Percentiles rank a stretch among this genome's conserved stretches.
Evolutionary conservation across 2,113 vertebrate genomes (phyloP).

Genomic region (Semicossyphus pulcher): DNA sequence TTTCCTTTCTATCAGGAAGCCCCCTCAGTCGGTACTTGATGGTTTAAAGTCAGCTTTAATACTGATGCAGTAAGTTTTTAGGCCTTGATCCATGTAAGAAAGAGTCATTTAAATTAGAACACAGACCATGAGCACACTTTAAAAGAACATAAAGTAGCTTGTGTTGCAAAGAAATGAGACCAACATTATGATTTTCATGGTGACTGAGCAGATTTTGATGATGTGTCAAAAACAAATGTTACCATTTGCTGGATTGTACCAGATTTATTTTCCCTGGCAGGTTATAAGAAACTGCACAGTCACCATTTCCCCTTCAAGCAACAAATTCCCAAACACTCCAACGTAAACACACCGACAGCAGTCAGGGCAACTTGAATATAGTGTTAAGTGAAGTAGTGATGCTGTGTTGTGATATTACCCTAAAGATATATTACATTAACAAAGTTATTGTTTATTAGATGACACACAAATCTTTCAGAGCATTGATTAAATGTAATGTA

Average conservation of each 20-base stretch:
- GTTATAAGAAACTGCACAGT: not conserved
- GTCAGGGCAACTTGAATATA: not conserved
- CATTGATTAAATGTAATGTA: too few species aligned
- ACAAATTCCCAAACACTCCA: not conserved
- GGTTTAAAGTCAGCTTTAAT: conserved; percentile 61
- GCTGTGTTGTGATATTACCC: too few species aligned
- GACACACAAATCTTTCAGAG: too few species aligned
- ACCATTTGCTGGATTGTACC: not conserved
- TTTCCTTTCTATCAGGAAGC: conserved; percentile 59
- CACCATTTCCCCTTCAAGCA: not conserved
- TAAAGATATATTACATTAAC: too few species aligned
- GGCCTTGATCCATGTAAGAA: conserved; percentile 12
- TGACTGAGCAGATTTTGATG: not conserved
- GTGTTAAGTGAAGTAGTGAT: not conserved
- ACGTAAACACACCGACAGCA: not conserved
- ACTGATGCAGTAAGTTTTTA: conserved; percentile 29
- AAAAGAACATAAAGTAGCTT: not conserved
- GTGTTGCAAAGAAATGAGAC: not conserved
- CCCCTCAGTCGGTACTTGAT: conserved; percentile 49
- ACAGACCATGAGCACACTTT: conserved; percentile 4
- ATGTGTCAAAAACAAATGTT: conserved; percentile 3
- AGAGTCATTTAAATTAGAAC: conserved; percentile 14
- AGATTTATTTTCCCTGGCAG: conserved; percentile 7
- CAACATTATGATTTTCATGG: not conserved
- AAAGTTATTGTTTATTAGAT: too few species aligned